Evolutionary conservation across 1,140 invertebrate species (phyloP).

Genomic region (Brachionus angularis): DNA sequence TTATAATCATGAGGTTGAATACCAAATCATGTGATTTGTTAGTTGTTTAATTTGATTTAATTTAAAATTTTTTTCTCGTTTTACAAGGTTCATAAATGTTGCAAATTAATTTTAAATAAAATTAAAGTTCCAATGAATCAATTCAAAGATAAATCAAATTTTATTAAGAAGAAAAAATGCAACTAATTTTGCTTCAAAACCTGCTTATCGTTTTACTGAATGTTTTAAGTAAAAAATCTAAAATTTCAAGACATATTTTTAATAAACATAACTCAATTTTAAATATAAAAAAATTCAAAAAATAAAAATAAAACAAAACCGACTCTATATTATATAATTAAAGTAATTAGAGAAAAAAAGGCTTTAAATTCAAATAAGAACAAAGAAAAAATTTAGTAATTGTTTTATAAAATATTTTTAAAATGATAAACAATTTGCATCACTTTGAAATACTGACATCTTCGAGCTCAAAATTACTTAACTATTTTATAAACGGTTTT

Average conservation of each 20-base stretch:
- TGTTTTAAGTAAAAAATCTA: too few relatives aligned
- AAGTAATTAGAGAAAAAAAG: too few relatives aligned
- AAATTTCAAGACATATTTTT: too few relatives aligned
- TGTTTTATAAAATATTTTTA: not conserved
- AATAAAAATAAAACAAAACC: too few relatives aligned
- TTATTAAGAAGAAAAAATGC: not conserved
- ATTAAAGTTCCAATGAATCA: not conserved
- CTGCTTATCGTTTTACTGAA: too few relatives aligned
- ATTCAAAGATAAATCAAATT: not conserved
- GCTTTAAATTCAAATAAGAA: not conserved
- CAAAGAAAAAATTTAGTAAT: not conserved
- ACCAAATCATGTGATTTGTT: conserved; percentile 11
- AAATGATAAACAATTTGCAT: conserved; percentile 43
- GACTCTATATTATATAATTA: too few relatives aligned
- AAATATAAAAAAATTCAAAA: too few relatives aligned
- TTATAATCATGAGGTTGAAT: conserved; percentile 33
- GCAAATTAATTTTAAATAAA: not conserved
- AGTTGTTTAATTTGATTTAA: not conserved
- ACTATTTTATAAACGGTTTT: conserved; percentile 40
- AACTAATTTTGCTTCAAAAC: too few relatives aligned
- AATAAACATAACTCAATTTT: too few relatives aligned
- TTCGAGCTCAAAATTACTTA: conserved; percentile 4
- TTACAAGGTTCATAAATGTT: not conserved
- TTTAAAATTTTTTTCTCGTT: conserved; percentile 1
- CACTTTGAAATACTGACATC: conserved; percentile 37